Conservation (phyloP, 2,797 vertebrate genomes). For the Morelia viridis region DNA sequence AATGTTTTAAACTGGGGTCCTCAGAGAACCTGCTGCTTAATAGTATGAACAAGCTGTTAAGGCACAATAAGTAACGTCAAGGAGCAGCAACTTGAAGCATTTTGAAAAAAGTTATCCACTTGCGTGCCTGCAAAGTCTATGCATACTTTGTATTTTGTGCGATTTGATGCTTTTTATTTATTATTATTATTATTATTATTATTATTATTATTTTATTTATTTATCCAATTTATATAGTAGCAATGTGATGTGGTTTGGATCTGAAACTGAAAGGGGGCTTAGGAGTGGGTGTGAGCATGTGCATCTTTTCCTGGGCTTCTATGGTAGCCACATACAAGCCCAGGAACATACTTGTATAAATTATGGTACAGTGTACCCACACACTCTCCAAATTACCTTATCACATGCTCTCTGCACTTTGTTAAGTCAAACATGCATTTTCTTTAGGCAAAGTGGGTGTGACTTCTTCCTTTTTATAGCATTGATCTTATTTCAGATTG, state of each 20-base stretch:
- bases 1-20: background rate
- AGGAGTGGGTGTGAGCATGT: background rate
- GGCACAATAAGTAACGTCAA: background rate
- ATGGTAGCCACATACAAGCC: background rate
- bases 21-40: background rate
- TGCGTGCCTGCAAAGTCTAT: background rate
- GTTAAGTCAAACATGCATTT: background rate
- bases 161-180: background rate
- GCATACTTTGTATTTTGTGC: background rate
- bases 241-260: background rate
- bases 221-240: background rate
- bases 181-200: too few relatives aligned
- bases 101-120: background rate
- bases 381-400: background rate
- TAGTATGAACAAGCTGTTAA: background rate
- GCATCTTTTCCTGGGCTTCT: background rate
- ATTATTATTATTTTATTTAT: too few relatives aligned
- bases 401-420: background rate
- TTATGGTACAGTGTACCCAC: background rate
- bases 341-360: background rate
- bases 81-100: background rate
- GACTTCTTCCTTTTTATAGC: background rate
- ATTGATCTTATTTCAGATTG: background rate
- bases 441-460: background rate
- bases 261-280: background rate